A percentile compares a stretch with the other conserved stretches of the same genome.
Evolutionary conservation across 2,888 invertebrate species (phyloP).

Genomic region (Steromphala cineraria): DNA sequence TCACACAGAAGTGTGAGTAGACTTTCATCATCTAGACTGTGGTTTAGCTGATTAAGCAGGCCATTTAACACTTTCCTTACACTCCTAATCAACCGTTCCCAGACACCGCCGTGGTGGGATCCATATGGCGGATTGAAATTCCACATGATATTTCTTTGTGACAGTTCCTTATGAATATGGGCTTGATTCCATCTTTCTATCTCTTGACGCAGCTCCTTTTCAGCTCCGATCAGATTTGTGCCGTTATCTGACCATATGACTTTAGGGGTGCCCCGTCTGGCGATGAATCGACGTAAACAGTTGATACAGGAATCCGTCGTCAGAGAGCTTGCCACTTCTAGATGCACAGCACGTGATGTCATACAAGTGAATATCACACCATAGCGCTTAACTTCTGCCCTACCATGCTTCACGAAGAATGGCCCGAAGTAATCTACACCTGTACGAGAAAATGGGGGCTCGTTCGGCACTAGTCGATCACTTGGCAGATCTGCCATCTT

Average conservation of each 20-base stretch:
- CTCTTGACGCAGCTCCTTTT: not conserved
- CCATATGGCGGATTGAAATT: not conserved
- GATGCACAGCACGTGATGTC: not conserved
- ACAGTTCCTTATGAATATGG: not conserved
- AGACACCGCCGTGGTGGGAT: not conserved
- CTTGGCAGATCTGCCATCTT: not conserved
- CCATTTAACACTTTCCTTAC: not conserved
- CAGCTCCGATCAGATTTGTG: not conserved
- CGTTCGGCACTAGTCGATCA: not conserved
- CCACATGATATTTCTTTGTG: not conserved
- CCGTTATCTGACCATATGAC: not conserved
- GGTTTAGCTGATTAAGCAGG: no score
- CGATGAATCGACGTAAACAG: not conserved
- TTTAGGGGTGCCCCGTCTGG: not conserved
- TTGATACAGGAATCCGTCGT: not conserved
- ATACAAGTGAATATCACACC: constrained; percentile 39
- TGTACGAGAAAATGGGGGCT: not conserved
- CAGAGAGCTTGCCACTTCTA: not conserved
- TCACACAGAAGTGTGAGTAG: not conserved
- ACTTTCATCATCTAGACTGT: not conserved
- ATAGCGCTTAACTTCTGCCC: no score
- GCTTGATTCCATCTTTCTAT: not conserved
- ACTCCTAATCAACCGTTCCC: not conserved
- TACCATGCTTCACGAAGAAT: constrained; percentile 31
- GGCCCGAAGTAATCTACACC: constrained; percentile 28